Conservation (phyloP, 2,888 invertebrate species). For the Cartodere bifasciata region DNA sequence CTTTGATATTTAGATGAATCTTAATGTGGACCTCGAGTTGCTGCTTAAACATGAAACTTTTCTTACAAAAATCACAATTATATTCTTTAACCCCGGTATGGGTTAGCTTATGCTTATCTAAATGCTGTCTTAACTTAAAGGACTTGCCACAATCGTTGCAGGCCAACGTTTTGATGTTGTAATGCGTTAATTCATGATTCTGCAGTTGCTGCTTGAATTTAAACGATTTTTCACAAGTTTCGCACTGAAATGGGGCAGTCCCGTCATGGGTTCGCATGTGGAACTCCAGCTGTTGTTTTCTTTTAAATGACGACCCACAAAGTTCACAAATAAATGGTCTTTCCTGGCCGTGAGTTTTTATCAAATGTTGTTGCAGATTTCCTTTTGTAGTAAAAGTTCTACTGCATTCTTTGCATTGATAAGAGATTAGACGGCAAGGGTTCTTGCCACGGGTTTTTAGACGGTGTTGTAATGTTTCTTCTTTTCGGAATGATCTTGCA, state of each 20-base stretch:
- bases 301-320: slow-evolving; percentile 18
- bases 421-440: too few relatives aligned
- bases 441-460: too few relatives aligned
- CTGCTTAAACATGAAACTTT: slow-evolving; percentile 18
- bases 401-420: slow-evolving; percentile 14
- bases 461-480: too few relatives aligned
- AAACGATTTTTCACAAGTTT: slow-evolving; percentile 12
- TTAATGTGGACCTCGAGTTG: slow-evolving; percentile 19
- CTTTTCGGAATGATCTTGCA: too few relatives aligned
- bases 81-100: slow-evolving; percentile 12
- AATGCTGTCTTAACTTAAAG: slow-evolving; percentile 15
- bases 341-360: slow-evolving; percentile 14
- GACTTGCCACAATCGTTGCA: slow-evolving; percentile 18
- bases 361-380: slow-evolving; percentile 16
- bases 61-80: slow-evolving; percentile 10
- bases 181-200: slow-evolving; percentile 14
- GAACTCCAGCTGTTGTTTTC: slow-evolving; percentile 19
- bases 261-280: slow-evolving; percentile 18
- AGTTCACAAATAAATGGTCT: slow-evolving; percentile 17
- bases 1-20: slow-evolving; percentile 18
- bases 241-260: slow-evolving; percentile 15
- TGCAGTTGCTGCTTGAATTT: slow-evolving; percentile 14
- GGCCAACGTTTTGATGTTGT: slow-evolving; percentile 8
- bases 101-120: slow-evolving; percentile 11
- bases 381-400: slow-evolving; percentile 19